Conservation (phyloP, 2,113 vertebrate species). For the Toxotes chatareus region DNA sequence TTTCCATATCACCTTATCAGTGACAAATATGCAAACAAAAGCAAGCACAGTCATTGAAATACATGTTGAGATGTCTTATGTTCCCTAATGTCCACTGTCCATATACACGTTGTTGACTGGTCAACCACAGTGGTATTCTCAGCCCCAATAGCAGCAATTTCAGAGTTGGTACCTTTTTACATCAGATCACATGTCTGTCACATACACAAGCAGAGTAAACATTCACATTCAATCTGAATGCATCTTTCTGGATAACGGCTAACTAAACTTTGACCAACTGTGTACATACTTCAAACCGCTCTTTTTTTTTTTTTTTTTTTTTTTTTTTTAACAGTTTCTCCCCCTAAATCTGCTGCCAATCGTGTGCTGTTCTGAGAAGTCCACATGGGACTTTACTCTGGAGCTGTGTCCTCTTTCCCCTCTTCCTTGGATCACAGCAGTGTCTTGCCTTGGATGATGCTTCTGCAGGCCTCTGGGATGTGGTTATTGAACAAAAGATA, state of each 20-base stretch:
- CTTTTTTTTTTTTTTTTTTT: neutral
- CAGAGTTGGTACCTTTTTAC: neutral
- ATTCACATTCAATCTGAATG: neutral
- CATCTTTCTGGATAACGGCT: neutral
- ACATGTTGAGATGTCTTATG: neutral
- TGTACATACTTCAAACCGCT: slow-evolving; percentile 6
- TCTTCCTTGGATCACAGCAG: slow-evolving; percentile 48
- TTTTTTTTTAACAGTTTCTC: neutral
- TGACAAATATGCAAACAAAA: neutral
- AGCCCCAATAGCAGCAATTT: neutral
- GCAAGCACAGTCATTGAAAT: neutral
- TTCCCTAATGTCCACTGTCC: neutral
- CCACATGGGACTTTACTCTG: slow-evolving; percentile 28
- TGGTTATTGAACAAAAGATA: slow-evolving; percentile 56
- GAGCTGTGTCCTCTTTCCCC: slow-evolving; percentile 4
- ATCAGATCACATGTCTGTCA: neutral
- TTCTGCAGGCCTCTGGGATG: slow-evolving; percentile 40
- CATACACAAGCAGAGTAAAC: neutral
- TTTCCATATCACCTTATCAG: neutral
- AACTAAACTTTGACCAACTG: slow-evolving; percentile 23
- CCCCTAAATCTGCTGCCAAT: neutral
- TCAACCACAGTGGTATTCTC: neutral
- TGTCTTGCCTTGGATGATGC: slow-evolving; percentile 40
- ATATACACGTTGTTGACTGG: neutral
- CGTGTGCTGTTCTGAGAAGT: slow-evolving; percentile 15